Evolutionary conservation across 2,113 vertebrate genomes (phyloP).

Genomic region (Aegithalos caudatus): DNA sequence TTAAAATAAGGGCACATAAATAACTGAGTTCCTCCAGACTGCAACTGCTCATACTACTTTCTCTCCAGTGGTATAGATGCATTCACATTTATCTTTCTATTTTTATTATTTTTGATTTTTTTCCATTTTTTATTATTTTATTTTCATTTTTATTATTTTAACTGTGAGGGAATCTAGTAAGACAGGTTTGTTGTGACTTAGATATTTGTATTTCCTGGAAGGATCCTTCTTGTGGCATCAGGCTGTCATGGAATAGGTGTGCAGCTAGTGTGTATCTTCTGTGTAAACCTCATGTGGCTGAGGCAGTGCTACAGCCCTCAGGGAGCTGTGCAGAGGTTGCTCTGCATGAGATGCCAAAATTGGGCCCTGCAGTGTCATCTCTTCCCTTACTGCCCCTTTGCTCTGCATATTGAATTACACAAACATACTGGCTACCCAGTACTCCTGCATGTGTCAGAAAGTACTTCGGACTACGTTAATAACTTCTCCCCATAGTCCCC

Average conservation of each 20-base stretch:
- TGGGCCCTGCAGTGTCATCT: background rate
- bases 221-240: background rate
- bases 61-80: background rate
- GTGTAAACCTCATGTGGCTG: fast-evolving
- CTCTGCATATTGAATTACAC: background rate
- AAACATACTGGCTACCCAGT: background rate
- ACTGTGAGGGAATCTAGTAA: background rate
- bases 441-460: background rate
- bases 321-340: background rate
- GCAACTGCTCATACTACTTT: background rate
- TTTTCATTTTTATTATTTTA: background rate
- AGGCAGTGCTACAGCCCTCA: background rate
- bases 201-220: background rate
- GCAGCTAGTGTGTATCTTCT: no score
- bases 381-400: background rate
- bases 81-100: background rate
- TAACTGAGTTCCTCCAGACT: background rate
- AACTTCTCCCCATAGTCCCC: background rate
- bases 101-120: no score
- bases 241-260: background rate
- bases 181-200: background rate
- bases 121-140: background rate
- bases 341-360: fast-evolving
- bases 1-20: background rate
- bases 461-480: background rate